Conservation (phyloP, 2,888 invertebrate species). For the Minunthozetes semirufus region DNA sequence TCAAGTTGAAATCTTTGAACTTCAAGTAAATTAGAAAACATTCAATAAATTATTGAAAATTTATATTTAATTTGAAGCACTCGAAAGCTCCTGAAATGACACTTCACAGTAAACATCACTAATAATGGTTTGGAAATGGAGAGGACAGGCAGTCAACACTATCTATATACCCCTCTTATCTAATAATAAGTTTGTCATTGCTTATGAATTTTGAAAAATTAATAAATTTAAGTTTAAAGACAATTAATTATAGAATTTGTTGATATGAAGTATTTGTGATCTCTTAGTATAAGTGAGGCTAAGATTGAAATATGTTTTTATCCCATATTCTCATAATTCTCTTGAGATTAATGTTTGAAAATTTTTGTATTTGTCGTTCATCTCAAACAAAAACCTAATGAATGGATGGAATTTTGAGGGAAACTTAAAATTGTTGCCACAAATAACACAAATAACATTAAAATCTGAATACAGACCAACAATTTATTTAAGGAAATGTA, state of each 20-base stretch:
- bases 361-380: not conserved
- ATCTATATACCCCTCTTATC: not conserved
- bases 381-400: not conserved
- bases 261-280: too few relatives aligned
- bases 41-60: not conserved
- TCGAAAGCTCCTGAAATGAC: constrained; percentile 23
- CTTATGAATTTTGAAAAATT: too few relatives aligned
- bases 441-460: not conserved
- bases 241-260: too few relatives aligned
- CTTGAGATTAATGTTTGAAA: constrained; percentile 17
- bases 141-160: not conserved
- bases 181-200: too few relatives aligned
- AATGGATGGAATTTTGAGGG: not conserved
- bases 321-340: not conserved
- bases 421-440: not conserved
- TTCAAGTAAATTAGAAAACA: too few relatives aligned
- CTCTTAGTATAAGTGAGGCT: too few relatives aligned
- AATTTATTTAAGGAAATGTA: constrained; percentile 20
- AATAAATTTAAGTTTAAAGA: too few relatives aligned
- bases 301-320: too few relatives aligned
- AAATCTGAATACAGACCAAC: not conserved
- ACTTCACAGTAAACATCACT: not conserved
- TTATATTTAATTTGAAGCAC: not conserved
- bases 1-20: too few relatives aligned
- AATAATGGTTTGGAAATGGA: not conserved